A percentile compares a stretch with the other conserved stretches of the same genome.
These are phyloP conservation scores for Zosterops lateralis DNA, from an alignment of 2,113 vertebrate species.

Conservation along the genomic window DNA sequence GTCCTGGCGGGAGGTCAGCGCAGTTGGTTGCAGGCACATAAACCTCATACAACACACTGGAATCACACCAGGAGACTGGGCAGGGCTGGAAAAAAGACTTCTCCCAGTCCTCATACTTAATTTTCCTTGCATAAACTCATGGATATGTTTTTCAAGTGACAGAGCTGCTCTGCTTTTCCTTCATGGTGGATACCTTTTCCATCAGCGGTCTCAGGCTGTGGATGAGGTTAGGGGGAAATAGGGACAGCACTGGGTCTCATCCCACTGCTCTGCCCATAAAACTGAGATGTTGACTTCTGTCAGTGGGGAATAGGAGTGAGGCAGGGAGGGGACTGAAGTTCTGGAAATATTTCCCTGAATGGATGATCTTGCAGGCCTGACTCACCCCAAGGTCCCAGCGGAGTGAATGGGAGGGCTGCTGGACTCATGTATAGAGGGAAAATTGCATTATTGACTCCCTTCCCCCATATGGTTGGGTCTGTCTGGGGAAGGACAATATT, in stretches of 20 bases:
- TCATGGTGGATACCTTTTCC: rapidly evolving
- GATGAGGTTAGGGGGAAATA: neutral
- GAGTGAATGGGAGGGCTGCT: constrained; percentile 44
- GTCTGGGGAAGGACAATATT: constrained; percentile 45
- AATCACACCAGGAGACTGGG: constrained; percentile 1
- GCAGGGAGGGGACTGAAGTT: constrained; percentile 24
- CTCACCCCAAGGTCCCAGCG: constrained; percentile 28
- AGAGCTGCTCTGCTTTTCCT: neutral
- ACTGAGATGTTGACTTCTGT: neutral
- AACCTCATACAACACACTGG: neutral
- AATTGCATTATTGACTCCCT: constrained; percentile 15
- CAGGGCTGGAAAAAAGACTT: constrained; percentile 3
- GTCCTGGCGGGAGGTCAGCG: rapidly evolving
- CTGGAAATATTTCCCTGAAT: constrained; percentile 37
- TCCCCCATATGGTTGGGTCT: neutral
- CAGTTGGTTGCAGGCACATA: neutral
- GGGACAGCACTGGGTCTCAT: neutral
- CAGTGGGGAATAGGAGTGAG: neutral
- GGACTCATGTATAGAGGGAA: neutral
- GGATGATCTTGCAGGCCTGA: constrained; percentile 43
- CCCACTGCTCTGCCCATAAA: neutral
- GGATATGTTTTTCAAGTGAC: neutral
- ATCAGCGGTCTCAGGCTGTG: rapidly evolving
- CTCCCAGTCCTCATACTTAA: neutral
- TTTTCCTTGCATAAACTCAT: neutral